Evolutionary conservation across 2,888 invertebrate genomes (phyloP).

Genomic region (Heterodera filipjevi): DNA sequence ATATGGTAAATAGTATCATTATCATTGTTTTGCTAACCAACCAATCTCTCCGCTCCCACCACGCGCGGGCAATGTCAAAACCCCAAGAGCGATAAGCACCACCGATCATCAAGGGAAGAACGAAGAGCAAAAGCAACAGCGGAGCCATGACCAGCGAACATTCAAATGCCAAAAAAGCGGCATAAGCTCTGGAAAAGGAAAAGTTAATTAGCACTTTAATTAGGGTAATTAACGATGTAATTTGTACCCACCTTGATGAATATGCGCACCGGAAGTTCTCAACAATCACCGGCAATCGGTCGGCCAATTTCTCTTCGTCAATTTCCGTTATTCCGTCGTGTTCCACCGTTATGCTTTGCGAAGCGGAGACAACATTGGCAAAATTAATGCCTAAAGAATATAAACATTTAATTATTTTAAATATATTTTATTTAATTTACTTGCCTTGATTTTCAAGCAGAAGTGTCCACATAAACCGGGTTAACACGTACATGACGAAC

Average conservation of each 20-base stretch:
- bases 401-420: background rate
- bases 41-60: conserved; percentile 40
- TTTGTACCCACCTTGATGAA: conserved; percentile 28
- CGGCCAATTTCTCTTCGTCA: conserved; percentile 37
- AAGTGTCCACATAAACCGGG: conserved; percentile 37
- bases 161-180: conserved; percentile 38
- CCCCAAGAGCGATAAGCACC: conserved; percentile 39
- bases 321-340: conserved; percentile 40
- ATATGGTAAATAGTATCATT: too few species aligned
- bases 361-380: conserved; percentile 38
- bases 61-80: conserved; percentile 37
- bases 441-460: conserved; percentile 41
- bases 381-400: conserved; percentile 36
- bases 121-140: conserved; percentile 32
- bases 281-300: conserved; percentile 37
- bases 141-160: conserved; percentile 37
- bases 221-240: background rate
- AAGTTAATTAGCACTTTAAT: background rate
- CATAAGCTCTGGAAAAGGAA: conserved; percentile 36
- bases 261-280: conserved; percentile 39
- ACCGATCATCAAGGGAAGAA: conserved; percentile 40
- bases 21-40: too few species aligned
- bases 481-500: conserved; percentile 42
- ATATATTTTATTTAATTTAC: background rate
- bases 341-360: conserved; percentile 34